phyloP scores from a whole-genome alignment of 2,888 invertebrate species.

The Polymixis flavicincta region DNA sequence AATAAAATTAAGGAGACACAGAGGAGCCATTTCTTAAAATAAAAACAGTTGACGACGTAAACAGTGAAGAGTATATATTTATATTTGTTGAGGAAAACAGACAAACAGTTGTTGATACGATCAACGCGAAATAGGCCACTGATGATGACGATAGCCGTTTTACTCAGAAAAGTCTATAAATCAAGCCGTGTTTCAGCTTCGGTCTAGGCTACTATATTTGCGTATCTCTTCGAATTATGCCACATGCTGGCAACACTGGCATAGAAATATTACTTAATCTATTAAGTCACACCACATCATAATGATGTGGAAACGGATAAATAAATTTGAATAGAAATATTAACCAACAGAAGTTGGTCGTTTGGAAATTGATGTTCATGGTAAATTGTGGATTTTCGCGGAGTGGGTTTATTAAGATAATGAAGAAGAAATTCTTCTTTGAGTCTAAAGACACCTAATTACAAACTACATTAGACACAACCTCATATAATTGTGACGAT shows the following conservation, averaged over 20 bases:
- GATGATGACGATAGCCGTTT: constrained; percentile 52
- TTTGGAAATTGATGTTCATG: neutral
- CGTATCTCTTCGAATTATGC: constrained; percentile 46
- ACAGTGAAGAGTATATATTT: constrained; percentile 26
- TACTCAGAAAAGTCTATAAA: constrained; percentile 63
- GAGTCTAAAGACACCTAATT: too few relatives aligned
- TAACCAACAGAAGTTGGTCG: constrained; percentile 3
- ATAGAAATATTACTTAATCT: constrained; percentile 58
- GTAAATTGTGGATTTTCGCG: neutral
- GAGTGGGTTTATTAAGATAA: neutral
- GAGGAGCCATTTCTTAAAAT: constrained; percentile 18
- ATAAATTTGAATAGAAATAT: constrained; percentile 14
- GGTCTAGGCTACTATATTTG: constrained; percentile 49
- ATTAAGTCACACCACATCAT: constrained; percentile 48
- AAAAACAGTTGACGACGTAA: constrained; percentile 25
- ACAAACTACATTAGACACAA: neutral
- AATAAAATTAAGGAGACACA: constrained; percentile 30
- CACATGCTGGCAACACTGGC: constrained; percentile 34
- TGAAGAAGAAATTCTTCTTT: neutral
- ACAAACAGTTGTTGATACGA: constrained; percentile 49
- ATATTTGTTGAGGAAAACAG: constrained; percentile 41
- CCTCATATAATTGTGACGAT: neutral
- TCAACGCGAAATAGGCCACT: constrained; percentile 58
- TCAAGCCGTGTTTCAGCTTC: constrained; percentile 43
- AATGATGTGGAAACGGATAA: constrained; percentile 19